Conservation (phyloP, 2,113 vertebrate genomes). For the Dinomys branickii region DNA sequence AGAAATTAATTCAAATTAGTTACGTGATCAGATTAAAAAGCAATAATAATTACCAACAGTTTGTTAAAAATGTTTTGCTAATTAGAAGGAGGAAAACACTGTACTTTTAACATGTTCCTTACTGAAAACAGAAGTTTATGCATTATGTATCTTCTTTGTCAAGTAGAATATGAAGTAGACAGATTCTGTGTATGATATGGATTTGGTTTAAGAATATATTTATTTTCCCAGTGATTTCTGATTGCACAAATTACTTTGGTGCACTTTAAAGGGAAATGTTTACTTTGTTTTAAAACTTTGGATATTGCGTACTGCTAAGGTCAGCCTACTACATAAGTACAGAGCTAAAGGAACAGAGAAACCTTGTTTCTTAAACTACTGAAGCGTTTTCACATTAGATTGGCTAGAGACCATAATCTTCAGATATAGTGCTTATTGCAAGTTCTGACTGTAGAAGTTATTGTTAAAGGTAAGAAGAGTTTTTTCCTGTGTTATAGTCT, state of each 20-base stretch:
- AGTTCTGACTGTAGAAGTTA: conserved; percentile 66
- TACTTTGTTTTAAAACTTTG: conserved; percentile 68
- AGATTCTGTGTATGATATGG: neutral
- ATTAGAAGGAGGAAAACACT: neutral
- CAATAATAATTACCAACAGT: neutral
- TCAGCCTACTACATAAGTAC: conserved; percentile 13
- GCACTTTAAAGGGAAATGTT: conserved; percentile 41
- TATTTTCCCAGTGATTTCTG: neutral
- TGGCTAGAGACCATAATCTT: conserved; percentile 40
- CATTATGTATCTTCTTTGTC: conserved; percentile 14
- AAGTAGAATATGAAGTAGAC: conserved; percentile 50
- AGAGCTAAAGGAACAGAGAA: conserved; percentile 53
- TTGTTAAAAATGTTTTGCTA: conserved; percentile 51
- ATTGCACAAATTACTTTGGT: neutral
- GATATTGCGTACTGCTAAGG: conserved; percentile 30
- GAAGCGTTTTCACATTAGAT: conserved; percentile 56
- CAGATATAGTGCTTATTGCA: conserved; percentile 57
- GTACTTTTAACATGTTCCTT: conserved; percentile 33
- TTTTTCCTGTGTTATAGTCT: neutral
- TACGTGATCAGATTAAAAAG: conserved; percentile 56
- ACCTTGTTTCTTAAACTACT: conserved; percentile 55
- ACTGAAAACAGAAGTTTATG: conserved; percentile 37
- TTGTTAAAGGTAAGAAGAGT: conserved; percentile 82
- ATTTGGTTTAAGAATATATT: conserved; percentile 38
- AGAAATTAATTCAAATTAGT: conserved; percentile 41